Conservation (phyloP, 2,113 vertebrate genomes). For the Siniperca chuatsi region DNA sequence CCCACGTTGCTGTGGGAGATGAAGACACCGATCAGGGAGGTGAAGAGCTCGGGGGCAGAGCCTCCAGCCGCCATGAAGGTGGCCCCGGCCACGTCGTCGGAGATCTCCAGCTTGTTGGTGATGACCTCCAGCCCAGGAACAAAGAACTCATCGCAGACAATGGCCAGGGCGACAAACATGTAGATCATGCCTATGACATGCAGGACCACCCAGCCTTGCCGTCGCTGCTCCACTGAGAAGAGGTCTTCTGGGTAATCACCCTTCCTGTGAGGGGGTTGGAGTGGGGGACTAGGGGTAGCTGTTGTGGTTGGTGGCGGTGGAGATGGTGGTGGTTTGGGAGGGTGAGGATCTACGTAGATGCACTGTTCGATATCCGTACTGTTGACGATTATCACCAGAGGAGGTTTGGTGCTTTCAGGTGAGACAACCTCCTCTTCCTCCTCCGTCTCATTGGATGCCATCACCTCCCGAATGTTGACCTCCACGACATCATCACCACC, state of each 20-base stretch:
- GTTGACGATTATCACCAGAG: constrained; percentile 61
- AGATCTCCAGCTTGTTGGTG: constrained; percentile 89
- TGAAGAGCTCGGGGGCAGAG: constrained; percentile 95
- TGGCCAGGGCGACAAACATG: constrained; percentile 93
- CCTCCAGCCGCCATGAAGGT: constrained; percentile 97
- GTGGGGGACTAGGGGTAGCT: not conserved
- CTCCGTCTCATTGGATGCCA: constrained; percentile 52
- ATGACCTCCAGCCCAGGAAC: constrained; percentile 92
- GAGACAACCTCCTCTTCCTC: not conserved
- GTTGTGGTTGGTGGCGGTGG: constrained; percentile 34
- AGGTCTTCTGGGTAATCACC: constrained; percentile 90
- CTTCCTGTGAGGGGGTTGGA: constrained; percentile 72
- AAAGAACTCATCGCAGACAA: constrained; percentile 95
- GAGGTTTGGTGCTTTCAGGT: constrained; percentile 29
- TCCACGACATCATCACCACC: constrained; percentile 27
- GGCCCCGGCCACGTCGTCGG: constrained; percentile 94
- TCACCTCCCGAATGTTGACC: constrained; percentile 54
- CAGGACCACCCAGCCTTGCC: constrained; percentile 89
- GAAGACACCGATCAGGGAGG: constrained; percentile 95
- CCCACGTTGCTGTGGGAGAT: constrained; percentile 95
- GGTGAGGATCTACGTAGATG: constrained; percentile 84
- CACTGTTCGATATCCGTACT: constrained; percentile 85
- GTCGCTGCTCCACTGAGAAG: constrained; percentile 90
- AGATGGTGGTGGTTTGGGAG: constrained; percentile 50
- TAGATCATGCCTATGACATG: constrained; percentile 92